Base-by-base conservation (phyloP, 30 jellyfish, hydroid and myxozoan species). In the Chironex yamaguchii region DNA sequence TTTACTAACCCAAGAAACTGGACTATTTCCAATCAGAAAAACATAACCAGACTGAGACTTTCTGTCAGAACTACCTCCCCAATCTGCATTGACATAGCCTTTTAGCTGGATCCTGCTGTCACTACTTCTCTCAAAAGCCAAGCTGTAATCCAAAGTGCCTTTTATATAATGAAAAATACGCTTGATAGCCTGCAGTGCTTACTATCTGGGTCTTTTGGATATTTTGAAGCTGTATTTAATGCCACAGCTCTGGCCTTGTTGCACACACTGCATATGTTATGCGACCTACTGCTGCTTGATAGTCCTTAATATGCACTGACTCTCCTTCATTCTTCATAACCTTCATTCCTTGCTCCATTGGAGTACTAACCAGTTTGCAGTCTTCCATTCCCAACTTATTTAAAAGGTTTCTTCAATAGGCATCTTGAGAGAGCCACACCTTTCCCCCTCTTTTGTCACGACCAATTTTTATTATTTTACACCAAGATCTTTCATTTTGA, bases 401-500 rank as follows among this genome's bases (percentile, higher is more conserved):
- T 79, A 77, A 35, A 66, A 77, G 3, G 35, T 79, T 36, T n/a
- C 34, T 13, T 20, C 34, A 62, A 62, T 79, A 64, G 63, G 49
- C 36, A 6, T 23, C 25, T 34, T 79, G 82, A 27, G 63, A 82
- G 2, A 79, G 81, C 22, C 53, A 53, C 79, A 53, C 62, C 67
- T 34, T 77, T 48, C 62, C 62, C 12, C 17, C 49, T 9, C 70
- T 70, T 79, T 82, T 62, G 83, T 79, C 54, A 1, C 72, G 34
- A 23, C 36, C 52, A 34, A 79, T 63, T 62, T 79, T 81, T 29
- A 79, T 79, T 58, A 73, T 13, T 13, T 82, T 24, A 62, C 52
- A 63, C 72, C 82, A 33, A 79, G 71, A 63, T 79, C 82, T 58
- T 58, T 79, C 90, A 79, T 58, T 66, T 73, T 35, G n/a, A 79